phyloP scores from a whole-genome alignment of 1,140 invertebrate genomes.

The Diabrotica virgifera region DNA sequence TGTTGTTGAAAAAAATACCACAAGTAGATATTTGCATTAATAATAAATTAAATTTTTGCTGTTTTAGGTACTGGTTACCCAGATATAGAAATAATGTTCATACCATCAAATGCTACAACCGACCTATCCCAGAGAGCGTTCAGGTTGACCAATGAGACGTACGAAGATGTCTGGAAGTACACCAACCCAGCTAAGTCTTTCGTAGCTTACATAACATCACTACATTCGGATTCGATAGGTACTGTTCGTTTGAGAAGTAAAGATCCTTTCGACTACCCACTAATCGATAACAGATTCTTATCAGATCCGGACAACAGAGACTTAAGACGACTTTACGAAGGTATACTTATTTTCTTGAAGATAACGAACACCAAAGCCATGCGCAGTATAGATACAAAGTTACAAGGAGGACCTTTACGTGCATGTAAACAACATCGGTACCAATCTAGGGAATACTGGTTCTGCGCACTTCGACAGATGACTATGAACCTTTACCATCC shows the following conservation, averaged over 20 bases:
- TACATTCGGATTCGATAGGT: slow-evolving; percentile 73
- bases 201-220: slow-evolving; percentile 23
- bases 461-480: slow-evolving; percentile 22
- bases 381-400: slow-evolving; percentile 40
- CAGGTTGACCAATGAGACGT: slow-evolving; percentile 27
- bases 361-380: slow-evolving; percentile 53
- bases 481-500: slow-evolving; percentile 74
- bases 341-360: slow-evolving; percentile 50
- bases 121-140: slow-evolving; percentile 25
- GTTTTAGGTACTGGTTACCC: slow-evolving; percentile 25
- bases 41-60: no score
- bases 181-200: slow-evolving; percentile 18
- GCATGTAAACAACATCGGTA: slow-evolving; percentile 40
- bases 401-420: slow-evolving; percentile 42
- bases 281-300: slow-evolving; percentile 71
- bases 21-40: no score
- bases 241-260: slow-evolving; percentile 62
- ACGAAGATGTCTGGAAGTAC: slow-evolving; percentile 27
- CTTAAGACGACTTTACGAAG: slow-evolving; percentile 53
- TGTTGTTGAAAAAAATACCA: no score
- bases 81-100: slow-evolving; percentile 32
- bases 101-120: slow-evolving; percentile 22
- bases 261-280: slow-evolving; percentile 72
- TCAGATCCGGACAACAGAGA: slow-evolving; percentile 53
- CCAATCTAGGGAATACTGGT: slow-evolving; percentile 34